Percentiles rank a stretch among this genome's conserved stretches.
Evolutionary conservation across 1,140 invertebrate genomes (phyloP).

Genomic region (Colletes gigas): DNA sequence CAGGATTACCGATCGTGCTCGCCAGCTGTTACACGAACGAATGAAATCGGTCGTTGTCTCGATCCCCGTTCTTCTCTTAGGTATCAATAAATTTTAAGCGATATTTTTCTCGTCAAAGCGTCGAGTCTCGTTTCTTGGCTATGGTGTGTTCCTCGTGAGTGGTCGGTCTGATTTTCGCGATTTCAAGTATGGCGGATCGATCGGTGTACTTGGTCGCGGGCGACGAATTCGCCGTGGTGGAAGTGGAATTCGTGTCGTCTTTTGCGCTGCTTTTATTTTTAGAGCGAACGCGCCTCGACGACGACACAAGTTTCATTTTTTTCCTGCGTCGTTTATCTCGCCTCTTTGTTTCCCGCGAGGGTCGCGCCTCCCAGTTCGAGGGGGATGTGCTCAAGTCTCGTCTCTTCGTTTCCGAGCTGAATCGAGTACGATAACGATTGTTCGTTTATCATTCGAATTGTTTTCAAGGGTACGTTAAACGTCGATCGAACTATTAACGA

Average conservation of each 20-base stretch:
- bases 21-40: not conserved
- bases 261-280: conserved; percentile 5
- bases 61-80: conserved; percentile 12
- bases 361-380: not conserved
- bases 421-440: not conserved
- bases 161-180: conserved; percentile 65
- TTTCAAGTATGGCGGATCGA: not conserved
- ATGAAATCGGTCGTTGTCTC: not conserved
- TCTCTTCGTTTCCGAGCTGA: conserved; percentile 31
- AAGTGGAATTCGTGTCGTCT: not conserved
- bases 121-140: conserved; percentile 38
- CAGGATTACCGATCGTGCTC: not conserved
- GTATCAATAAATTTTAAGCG: not conserved
- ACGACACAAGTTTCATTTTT: conserved; percentile 3
- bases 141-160: conserved; percentile 64
- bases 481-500: not conserved
- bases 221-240: conserved; percentile 9
- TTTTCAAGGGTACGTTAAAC: too few relatives aligned
- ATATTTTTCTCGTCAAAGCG: not conserved
- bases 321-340: conserved; percentile 5
- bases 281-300: not conserved
- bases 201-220: not conserved
- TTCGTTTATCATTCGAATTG: not conserved
- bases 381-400: conserved; percentile 15
- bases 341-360: not conserved